phyloP scores from a whole-genome alignment of 2,888 invertebrate genomes.

The Ethmia dodecea region DNA sequence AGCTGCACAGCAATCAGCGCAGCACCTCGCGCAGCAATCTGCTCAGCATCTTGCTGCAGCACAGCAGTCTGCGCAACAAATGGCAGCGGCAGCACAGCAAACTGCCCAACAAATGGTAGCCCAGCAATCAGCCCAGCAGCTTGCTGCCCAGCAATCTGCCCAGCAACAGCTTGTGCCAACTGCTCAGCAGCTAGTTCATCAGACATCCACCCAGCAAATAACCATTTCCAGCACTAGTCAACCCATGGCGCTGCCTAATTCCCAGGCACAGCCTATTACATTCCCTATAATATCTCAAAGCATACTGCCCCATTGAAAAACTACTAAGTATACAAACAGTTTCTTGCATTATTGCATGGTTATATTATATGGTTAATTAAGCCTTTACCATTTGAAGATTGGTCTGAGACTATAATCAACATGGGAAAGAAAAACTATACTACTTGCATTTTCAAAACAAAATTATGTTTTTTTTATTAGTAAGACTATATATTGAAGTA shows the following conservation, averaged over 20 bases:
- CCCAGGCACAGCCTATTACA: slow-evolving; percentile 64
- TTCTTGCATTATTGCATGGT: no score
- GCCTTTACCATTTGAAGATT: no score
- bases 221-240: slow-evolving; percentile 70
- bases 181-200: slow-evolving; percentile 61
- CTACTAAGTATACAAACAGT: no score
- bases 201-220: slow-evolving; percentile 68
- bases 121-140: slow-evolving; percentile 55
- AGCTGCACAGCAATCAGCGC: slow-evolving; percentile 39
- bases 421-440: no score
- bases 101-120: slow-evolving; percentile 53
- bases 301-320: slow-evolving; percentile 66
- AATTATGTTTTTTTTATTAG: no score
- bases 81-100: slow-evolving; percentile 48
- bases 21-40: slow-evolving; percentile 38
- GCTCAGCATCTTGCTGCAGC: slow-evolving; percentile 45
- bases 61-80: slow-evolving; percentile 50
- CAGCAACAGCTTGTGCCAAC: slow-evolving; percentile 61
- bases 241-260: slow-evolving; percentile 63
- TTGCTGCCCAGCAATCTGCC: slow-evolving; percentile 61
- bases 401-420: no score
- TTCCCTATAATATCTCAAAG: slow-evolving; percentile 72
- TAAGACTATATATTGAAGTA: no score
- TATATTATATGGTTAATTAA: no score
- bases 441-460: no score